Evolutionary conservation across 1,140 invertebrate genomes (phyloP).

Genomic region (Tetraneura akinire): DNA sequence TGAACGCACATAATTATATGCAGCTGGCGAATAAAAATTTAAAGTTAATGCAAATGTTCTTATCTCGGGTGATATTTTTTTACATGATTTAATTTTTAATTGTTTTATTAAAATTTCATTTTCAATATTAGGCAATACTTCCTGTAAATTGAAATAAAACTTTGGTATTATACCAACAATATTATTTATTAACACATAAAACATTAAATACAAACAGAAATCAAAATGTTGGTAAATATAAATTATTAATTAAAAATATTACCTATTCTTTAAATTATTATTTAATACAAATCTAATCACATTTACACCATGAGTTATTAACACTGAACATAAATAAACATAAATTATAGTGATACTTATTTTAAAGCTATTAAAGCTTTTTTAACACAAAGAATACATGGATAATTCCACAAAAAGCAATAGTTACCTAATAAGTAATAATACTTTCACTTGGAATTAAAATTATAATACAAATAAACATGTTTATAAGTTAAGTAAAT

Average conservation of each 20-base stretch:
- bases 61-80: not conserved
- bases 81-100: constrained; percentile 9
- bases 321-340: too few relatives aligned
- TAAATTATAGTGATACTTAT: too few relatives aligned
- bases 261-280: too few relatives aligned
- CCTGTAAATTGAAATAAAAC: too few relatives aligned
- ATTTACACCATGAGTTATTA: too few relatives aligned
- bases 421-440: not conserved
- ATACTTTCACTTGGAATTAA: not conserved
- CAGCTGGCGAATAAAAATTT: not conserved
- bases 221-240: too few relatives aligned
- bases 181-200: not conserved
- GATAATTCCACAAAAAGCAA: too few relatives aligned
- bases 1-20: constrained; percentile 12
- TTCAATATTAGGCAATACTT: not conserved
- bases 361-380: too few relatives aligned
- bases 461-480: not conserved
- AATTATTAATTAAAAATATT: not conserved
- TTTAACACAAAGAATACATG: too few relatives aligned
- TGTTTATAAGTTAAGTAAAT: not conserved
- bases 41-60: constrained; percentile 23
- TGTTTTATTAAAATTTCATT: constrained; percentile 3
- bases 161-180: too few relatives aligned
- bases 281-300: too few relatives aligned
- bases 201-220: not conserved